These are phyloP conservation scores for Urophycis tenuis DNA, from an alignment of 2,797 vertebrate genomes.

Conservation along the genomic window DNA sequence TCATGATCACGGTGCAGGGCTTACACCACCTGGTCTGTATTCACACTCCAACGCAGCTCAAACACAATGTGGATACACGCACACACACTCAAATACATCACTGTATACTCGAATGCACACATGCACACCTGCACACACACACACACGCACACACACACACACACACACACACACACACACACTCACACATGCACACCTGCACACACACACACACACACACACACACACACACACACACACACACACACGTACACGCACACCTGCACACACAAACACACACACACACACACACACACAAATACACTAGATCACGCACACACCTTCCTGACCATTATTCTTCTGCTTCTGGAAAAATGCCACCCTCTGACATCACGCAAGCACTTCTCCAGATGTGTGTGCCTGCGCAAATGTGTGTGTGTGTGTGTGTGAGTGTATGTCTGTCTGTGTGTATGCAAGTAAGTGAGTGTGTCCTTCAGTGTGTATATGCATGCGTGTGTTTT, in stretches of 20 bases:
- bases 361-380: conserved; percentile 36
- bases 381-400: conserved; percentile 64
- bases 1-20: neutral
- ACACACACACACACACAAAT: neutral
- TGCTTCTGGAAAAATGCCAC: neutral
- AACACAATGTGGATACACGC: no score
- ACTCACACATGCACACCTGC: no score
- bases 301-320: conserved; percentile 3
- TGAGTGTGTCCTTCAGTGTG: conserved; percentile 13
- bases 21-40: neutral
- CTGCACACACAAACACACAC: neutral
- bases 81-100: no score
- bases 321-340: neutral
- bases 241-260: no score
- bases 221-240: neutral
- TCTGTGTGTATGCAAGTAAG: neutral
- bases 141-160: neutral
- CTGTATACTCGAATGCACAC: no score
- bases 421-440: neutral
- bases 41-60: no score
- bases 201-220: neutral
- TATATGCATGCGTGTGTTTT: neutral
- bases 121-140: no score
- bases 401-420: conserved; percentile 7
- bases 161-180: conserved; percentile 1